A percentile compares a stretch with the other conserved stretches of the same genome.
Evolutionary conservation across 2,113 vertebrate genomes (phyloP).

Genomic region (Delphinus delphis): DNA sequence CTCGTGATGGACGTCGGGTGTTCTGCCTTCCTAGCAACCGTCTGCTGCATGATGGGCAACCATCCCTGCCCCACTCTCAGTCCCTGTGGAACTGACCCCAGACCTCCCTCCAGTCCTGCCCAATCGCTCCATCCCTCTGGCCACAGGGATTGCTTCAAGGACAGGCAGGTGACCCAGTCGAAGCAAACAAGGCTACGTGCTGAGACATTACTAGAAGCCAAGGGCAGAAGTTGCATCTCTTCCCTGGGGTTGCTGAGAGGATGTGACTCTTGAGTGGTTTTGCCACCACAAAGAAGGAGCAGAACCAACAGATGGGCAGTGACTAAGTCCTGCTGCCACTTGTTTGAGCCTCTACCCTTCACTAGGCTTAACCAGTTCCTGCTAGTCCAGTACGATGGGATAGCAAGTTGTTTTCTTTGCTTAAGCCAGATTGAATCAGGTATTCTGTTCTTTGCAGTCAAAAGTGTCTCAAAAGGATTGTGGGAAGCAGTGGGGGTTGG

Average conservation of each 20-base stretch:
- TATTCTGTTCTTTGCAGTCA: background rate
- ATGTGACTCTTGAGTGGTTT: background rate
- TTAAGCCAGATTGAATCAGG: background rate
- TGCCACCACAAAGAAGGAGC: background rate
- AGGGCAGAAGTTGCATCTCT: background rate
- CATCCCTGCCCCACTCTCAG: background rate
- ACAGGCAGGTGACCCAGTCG: background rate
- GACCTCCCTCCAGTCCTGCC: background rate
- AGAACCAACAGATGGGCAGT: background rate
- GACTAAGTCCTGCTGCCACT: background rate
- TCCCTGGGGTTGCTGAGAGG: background rate
- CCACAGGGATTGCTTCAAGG: background rate
- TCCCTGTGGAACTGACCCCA: background rate
- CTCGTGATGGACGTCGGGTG: rapidly evolving
- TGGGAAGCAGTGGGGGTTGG: background rate
- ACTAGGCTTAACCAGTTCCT: background rate
- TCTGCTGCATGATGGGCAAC: background rate
- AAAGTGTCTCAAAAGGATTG: background rate
- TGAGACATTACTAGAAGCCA: background rate
- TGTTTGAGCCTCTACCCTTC: too few species aligned
- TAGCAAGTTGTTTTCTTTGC: background rate
- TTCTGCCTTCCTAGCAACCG: background rate
- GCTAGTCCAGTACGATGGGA: rapidly evolving
- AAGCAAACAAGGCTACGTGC: background rate
- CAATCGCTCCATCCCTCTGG: background rate